A percentile compares a stretch with the other conserved stretches of the same genome.
Evolutionary conservation across 2,888 invertebrate species (phyloP).

Genomic region (Andrena flavipes): DNA sequence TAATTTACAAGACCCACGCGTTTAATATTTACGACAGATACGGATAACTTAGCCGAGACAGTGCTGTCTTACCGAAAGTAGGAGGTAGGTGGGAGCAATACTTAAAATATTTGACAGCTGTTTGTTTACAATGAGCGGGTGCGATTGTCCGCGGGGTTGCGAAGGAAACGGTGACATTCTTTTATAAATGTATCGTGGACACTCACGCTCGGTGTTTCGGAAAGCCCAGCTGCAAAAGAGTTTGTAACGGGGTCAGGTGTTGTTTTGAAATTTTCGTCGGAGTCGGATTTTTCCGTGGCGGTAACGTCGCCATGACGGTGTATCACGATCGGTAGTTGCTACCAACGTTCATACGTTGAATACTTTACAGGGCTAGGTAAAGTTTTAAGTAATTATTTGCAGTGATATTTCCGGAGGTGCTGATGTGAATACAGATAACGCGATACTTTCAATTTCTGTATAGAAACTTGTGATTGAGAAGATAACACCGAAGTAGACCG

Average conservation of each 20-base stretch:
- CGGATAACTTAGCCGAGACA: neutral
- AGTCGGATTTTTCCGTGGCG: conserved; percentile 91
- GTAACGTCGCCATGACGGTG: conserved; percentile 89
- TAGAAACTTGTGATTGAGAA: neutral
- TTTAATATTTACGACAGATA: neutral
- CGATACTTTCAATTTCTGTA: neutral
- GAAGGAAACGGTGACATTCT: conserved; percentile 2
- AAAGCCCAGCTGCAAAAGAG: conserved; percentile 95
- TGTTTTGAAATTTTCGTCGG: conserved; percentile 91
- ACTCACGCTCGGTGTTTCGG: conserved; percentile 95
- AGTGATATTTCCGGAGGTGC: neutral
- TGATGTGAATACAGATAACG: neutral
- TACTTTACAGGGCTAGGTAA: neutral
- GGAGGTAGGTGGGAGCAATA: neutral
- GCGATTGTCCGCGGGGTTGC: neutral
- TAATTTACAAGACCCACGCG: neutral
- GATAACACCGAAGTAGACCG: too few relatives aligned
- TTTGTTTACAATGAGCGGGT: conserved; percentile 72
- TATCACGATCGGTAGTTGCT: conserved; percentile 63
- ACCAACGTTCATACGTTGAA: conserved; percentile 23
- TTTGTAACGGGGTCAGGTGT: conserved; percentile 91
- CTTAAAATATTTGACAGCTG: conserved; percentile 72
- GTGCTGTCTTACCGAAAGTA: neutral
- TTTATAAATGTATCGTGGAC: conserved; percentile 19
- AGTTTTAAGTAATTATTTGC: conserved; percentile 2